A percentile compares a stretch with the other conserved stretches of the same genome.
These are phyloP conservation scores for Drosophila sordidula DNA, from an alignment of 2,888 invertebrate genomes.

Conservation along the genomic window DNA sequence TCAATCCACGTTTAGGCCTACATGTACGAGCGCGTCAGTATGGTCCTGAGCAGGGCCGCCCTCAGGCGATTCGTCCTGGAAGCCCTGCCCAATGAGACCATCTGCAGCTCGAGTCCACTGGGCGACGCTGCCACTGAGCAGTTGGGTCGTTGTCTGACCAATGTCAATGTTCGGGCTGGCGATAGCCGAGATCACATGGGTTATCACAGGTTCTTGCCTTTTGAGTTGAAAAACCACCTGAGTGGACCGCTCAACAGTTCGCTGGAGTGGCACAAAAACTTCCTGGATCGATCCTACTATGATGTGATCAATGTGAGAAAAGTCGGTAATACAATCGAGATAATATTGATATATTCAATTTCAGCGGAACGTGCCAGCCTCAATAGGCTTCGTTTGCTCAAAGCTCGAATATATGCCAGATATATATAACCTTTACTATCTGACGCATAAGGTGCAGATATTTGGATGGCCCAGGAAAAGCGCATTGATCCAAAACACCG, in stretches of 20 bases:
- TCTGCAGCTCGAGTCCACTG: conserved; percentile 85
- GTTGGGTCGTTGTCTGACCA: conserved; percentile 90
- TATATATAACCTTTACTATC: conserved; percentile 47
- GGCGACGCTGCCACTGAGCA: conserved; percentile 63
- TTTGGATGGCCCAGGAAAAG: conserved; percentile 36
- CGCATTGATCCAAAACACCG: neutral
- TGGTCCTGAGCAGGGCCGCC: conserved; percentile 94
- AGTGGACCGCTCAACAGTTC: conserved; percentile 34
- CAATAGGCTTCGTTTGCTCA: conserved; percentile 32
- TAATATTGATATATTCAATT: neutral
- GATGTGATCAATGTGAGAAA: conserved; percentile 49
- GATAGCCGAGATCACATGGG: conserved; percentile 91
- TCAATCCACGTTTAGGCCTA: conserved; percentile 87
- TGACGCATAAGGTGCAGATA: conserved; percentile 30
- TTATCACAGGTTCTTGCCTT: conserved; percentile 63
- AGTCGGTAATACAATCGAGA: neutral
- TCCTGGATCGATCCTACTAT: conserved; percentile 46
- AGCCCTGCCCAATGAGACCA: conserved; percentile 88
- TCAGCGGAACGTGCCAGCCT: conserved; percentile 43
- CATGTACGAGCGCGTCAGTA: conserved; percentile 95
- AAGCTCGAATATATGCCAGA: conserved; percentile 17
- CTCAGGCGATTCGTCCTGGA: conserved; percentile 90
- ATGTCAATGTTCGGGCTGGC: conserved; percentile 93
- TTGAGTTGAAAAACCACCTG: conserved; percentile 30
- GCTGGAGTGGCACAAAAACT: conserved; percentile 35